phyloP scores from a whole-genome alignment of 2,113 vertebrate genomes.

The Nyctibius bracteatus region DNA sequence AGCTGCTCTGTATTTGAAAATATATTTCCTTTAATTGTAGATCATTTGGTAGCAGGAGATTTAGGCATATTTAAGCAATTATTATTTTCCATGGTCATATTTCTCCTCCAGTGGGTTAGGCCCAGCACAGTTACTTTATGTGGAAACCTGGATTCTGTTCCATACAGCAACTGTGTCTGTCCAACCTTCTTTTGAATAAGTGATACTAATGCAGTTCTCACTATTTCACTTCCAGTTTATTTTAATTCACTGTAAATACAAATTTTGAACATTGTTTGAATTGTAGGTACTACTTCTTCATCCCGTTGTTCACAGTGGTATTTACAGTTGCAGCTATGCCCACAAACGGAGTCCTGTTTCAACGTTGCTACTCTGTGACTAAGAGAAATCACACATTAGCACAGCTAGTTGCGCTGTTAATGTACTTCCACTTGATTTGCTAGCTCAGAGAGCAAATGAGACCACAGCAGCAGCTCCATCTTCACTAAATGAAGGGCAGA shows the following conservation, averaged over 20 bases:
- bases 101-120: neutral
- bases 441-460: neutral
- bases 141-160: neutral
- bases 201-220: neutral
- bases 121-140: neutral
- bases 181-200: neutral
- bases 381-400: neutral
- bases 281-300: neutral
- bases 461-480: neutral
- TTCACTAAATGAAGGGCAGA: neutral
- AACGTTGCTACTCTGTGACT: neutral
- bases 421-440: neutral
- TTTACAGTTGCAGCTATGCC: neutral
- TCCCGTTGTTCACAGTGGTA: neutral
- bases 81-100: neutral
- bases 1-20: neutral
- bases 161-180: neutral
- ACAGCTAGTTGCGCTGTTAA: neutral
- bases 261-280: neutral
- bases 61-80: neutral
- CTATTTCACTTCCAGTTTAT: neutral
- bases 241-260: neutral
- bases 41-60: neutral
- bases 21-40: neutral
- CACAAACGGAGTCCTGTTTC: accelerated